Evolutionary conservation across 2,113 vertebrate genomes (phyloP).

Genomic region (Dicentrarchus labrax): DNA sequence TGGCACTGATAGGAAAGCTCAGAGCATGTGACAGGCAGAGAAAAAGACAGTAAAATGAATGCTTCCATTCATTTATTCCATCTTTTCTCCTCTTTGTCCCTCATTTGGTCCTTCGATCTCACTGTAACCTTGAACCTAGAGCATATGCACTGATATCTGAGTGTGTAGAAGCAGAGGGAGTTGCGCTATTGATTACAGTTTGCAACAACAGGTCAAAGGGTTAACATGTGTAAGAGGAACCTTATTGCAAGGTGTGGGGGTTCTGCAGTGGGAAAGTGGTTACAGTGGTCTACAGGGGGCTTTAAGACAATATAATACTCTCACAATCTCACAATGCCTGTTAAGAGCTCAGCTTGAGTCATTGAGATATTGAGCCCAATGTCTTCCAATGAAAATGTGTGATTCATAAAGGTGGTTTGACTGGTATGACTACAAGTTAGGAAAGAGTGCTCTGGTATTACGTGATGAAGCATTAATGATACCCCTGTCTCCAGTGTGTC

Average conservation of each 20-base stretch:
- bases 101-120: neutral
- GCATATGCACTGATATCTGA: neutral
- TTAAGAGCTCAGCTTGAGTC: slow-evolving; percentile 14
- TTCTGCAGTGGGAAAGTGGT: slow-evolving; percentile 35
- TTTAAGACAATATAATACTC: slow-evolving; percentile 28
- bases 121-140: slow-evolving; percentile 16
- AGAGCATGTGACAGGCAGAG: neutral
- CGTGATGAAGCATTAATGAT: no score
- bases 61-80: no score
- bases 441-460: no score
- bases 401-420: neutral
- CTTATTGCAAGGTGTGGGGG: slow-evolving; percentile 49
- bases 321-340: slow-evolving; percentile 15
- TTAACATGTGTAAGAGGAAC: slow-evolving; percentile 72
- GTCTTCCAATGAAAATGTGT: neutral
- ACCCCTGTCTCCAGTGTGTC: neutral
- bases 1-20: slow-evolving; percentile 7
- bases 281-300: slow-evolving; percentile 30
- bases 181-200: slow-evolving; percentile 67
- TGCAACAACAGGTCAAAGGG: slow-evolving; percentile 63
- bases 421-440: neutral
- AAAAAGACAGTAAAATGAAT: neutral
- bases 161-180: slow-evolving; percentile 14
- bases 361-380: neutral
- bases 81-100: slow-evolving; percentile 8